phyloP scores from a whole-genome alignment of 1,140 invertebrate species.

The Musca vetustissima region DNA sequence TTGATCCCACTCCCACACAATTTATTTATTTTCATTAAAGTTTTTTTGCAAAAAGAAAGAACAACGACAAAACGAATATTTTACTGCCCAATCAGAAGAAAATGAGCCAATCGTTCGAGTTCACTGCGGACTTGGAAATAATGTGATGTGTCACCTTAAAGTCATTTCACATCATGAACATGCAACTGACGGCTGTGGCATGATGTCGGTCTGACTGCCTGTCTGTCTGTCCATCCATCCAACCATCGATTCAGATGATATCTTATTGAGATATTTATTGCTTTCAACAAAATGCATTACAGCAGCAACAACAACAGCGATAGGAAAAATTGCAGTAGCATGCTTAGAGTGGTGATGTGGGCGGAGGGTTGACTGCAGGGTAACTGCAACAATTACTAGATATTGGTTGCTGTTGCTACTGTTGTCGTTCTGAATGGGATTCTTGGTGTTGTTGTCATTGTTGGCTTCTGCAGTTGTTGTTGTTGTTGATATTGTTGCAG shows the following conservation, averaged over 20 bases:
- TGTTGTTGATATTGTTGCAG: neutral
- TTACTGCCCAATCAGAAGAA: neutral
- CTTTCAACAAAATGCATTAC: slow-evolving; percentile 11
- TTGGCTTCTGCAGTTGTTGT: neutral
- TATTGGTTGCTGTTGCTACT: neutral
- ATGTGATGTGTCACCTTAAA: slow-evolving; percentile 17
- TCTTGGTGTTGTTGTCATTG: neutral
- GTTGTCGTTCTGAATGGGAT: neutral
- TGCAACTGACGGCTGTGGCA: neutral
- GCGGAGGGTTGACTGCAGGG: neutral
- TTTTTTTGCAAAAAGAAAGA: neutral
- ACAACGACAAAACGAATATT: neutral
- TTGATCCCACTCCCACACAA: slow-evolving; percentile 1
- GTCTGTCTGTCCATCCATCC: neutral
- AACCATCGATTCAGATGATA: slow-evolving; percentile 10
- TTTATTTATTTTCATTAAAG: neutral
- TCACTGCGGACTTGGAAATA: neutral
- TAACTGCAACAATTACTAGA: neutral
- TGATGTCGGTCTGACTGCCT: slow-evolving; percentile 10
- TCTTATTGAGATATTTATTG: slow-evolving; percentile 24
- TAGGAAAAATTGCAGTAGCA: neutral
- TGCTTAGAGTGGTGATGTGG: neutral
- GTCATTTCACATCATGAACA: slow-evolving; percentile 4
- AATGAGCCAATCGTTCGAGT: neutral
- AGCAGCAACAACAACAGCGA: neutral